Conservation (phyloP, 23 tunicate genomes). For the Halocynthia aurantium region DNA sequence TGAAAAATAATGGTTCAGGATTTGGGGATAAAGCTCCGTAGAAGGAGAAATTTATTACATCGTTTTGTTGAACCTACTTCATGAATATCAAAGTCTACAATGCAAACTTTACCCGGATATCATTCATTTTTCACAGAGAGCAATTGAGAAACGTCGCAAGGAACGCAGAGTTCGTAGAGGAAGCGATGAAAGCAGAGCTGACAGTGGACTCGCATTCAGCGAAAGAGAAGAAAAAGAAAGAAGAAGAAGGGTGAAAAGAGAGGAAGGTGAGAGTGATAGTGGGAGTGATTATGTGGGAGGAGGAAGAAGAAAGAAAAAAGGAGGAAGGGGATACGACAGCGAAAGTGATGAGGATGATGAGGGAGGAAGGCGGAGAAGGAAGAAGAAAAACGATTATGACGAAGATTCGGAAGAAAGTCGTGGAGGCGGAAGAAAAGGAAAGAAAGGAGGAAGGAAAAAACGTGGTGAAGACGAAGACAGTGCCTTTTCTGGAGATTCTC, state of each 20-base stretch:
- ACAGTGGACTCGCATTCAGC: conserved; percentile 82
- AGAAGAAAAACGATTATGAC: conserved; percentile 15
- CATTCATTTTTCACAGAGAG: conserved; percentile 29
- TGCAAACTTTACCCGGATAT: too few species aligned
- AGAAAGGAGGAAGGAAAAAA: conserved; percentile 15
- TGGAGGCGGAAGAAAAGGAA: conserved; percentile 18
- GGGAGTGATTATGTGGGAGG: conserved; percentile 17
- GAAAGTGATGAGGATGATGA: conserved; percentile 35
- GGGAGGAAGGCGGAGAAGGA: conserved; percentile 27
- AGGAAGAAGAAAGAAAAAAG: conserved; percentile 41
- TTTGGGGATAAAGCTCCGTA: too few species aligned
- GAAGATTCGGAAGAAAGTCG: conserved; percentile 12
- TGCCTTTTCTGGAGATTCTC: conserved; percentile 37
- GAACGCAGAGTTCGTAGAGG: conserved; percentile 11
- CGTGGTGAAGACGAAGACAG: conserved; percentile 39
- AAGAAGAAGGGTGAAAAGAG: conserved; percentile 40
- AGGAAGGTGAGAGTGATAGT: conserved; percentile 41
- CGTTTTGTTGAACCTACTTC: too few species aligned
- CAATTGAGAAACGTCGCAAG: conserved; percentile 40
- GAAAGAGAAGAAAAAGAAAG: conserved; percentile 78
- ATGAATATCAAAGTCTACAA: too few species aligned
- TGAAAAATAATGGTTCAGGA: too few species aligned
- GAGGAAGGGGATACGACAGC: conserved; percentile 35
- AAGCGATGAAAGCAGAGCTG: conserved; percentile 67
- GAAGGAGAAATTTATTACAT: too few species aligned